Evolutionary conservation across 1,140 invertebrate species (phyloP).

Genomic region (Coptotermes formosanus): DNA sequence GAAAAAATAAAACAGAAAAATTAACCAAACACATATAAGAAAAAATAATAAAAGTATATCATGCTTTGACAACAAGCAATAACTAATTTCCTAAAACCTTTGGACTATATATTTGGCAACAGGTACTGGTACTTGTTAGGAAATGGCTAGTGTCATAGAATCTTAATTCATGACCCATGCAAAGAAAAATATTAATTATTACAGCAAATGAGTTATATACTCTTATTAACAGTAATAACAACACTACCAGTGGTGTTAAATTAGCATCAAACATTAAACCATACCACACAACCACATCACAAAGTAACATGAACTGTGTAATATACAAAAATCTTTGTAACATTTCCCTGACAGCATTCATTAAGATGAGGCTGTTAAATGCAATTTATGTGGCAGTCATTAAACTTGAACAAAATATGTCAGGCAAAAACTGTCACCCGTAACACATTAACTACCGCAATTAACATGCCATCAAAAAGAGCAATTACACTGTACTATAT

Average conservation of each 20-base stretch:
- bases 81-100: neutral
- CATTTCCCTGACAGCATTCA: neutral
- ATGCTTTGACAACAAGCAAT: neutral
- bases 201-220: neutral
- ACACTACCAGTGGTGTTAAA: neutral
- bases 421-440: neutral
- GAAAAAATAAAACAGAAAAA: neutral
- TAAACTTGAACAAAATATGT: neutral
- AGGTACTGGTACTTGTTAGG: neutral
- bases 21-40: neutral
- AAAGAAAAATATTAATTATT: neutral
- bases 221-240: neutral
- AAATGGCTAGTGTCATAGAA: neutral
- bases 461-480: neutral
- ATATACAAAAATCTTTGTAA: neutral
- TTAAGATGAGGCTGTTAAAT: constrained; percentile 11
- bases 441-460: neutral
- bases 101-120: neutral
- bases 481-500: neutral
- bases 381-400: neutral
- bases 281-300: neutral
- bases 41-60: neutral
- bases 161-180: neutral
- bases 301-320: neutral
- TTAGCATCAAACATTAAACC: neutral